phyloP scores from a whole-genome alignment of 2,113 vertebrate genomes.

The Lepus europaeus region DNA sequence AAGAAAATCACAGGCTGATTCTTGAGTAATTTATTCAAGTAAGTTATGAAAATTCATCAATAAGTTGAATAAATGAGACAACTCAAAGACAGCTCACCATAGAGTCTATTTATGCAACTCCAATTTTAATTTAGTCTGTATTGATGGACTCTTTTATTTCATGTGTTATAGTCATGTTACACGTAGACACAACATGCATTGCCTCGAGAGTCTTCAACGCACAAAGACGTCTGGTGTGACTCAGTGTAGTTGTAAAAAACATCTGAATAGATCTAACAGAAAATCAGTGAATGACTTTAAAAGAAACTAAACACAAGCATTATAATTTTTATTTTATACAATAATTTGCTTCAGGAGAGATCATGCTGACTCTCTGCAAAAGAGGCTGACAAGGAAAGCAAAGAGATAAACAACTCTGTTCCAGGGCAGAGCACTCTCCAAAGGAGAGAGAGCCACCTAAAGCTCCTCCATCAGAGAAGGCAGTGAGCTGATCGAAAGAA shows the following conservation, averaged over 20 bases:
- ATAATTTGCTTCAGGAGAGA: slow-evolving; percentile 47
- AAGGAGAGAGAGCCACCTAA: neutral
- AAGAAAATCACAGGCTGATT: slow-evolving; percentile 65
- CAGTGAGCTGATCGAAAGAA: neutral
- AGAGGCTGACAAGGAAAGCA: neutral
- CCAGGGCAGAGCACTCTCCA: neutral
- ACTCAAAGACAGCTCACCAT: slow-evolving; percentile 52
- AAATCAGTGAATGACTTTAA: slow-evolving; percentile 37
- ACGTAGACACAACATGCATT: slow-evolving; percentile 58
- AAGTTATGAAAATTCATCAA: slow-evolving; percentile 74
- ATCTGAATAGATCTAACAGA: slow-evolving; percentile 39
- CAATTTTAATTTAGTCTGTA: slow-evolving; percentile 75
- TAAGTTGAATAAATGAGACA: slow-evolving; percentile 66
- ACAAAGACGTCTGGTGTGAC: slow-evolving; percentile 28
- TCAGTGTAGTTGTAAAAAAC: neutral
- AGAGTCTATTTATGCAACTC: slow-evolving; percentile 73
- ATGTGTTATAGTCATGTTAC: slow-evolving; percentile 35
- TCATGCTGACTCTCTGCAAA: neutral
- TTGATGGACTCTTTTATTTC: slow-evolving; percentile 70
- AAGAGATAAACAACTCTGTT: neutral
- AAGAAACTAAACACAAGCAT: neutral
- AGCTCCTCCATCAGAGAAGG: neutral
- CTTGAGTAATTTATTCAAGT: slow-evolving; percentile 68
- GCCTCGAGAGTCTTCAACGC: slow-evolving; percentile 8
- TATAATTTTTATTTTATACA: slow-evolving; percentile 24